Base-by-base conservation (phyloP, 1,140 invertebrate species). In the Megathymus violae region DNA sequence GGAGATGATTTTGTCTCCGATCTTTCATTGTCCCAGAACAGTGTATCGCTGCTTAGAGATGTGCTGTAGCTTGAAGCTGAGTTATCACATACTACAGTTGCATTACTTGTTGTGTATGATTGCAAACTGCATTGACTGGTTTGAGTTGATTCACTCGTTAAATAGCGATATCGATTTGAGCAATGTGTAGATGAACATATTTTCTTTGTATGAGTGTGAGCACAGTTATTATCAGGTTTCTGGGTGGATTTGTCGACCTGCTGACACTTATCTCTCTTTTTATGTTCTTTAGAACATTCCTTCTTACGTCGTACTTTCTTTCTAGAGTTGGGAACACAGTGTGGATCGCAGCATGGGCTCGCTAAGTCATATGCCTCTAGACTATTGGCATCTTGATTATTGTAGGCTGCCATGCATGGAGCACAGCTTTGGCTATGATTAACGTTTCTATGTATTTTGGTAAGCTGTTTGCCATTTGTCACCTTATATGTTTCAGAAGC, bases 331-430 rank as follows among this genome's bases (percentile, higher is more conserved):
- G 96, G 96, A 13, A 97, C 95, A 73, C 96, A 97, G 67, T 96
- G 95, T 0, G 95, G 95, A 81, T 96, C 95, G 80, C 96, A 97
- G 71, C 96, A 97, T 0, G 96, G 95, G 86, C 95, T 96, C 1
- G 96, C 96, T 10, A 96, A 80, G 75, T 96, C 95, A 63, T 97
- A 97, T 4, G 96, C 96, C 78, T 97, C 96, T 25, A 97, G 85
- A 73, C 95, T 96, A 9, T 94, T 94, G 58, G 93, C 95, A 60
- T 96, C 96, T 27, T 83, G 92, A 78, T 93, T 93, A 48, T 92
- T 89, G 43, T 93, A 93, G 27, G 92, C 92, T 13, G 94, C 93
- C 63, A 96, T 92, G 59, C 96, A 97, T 1, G 96, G 95, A 62
- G 95, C 94, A 81, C 96, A 97, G 0, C 95, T 92, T 69, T 94